Evolutionary conservation across 1,140 invertebrate species (phyloP).

Genomic region (Tetraneura akinire): DNA sequence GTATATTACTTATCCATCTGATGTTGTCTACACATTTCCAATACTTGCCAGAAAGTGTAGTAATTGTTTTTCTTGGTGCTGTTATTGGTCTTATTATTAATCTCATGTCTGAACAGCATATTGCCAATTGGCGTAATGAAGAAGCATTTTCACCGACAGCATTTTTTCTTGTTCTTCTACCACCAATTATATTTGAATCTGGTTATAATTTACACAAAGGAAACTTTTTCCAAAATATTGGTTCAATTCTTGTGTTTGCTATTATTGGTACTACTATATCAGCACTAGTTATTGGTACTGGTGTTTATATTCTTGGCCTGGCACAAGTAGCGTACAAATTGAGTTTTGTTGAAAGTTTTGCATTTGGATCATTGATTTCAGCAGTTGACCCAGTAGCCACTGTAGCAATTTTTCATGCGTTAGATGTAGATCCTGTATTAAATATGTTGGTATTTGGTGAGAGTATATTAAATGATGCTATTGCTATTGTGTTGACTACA

Average conservation of each 20-base stretch:
- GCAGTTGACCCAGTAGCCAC: slow-evolving; percentile 98
- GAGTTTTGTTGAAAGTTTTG: slow-evolving; percentile 95
- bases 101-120: slow-evolving; percentile 84
- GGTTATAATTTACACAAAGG: slow-evolving; percentile 98
- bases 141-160: slow-evolving; percentile 96
- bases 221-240: slow-evolving; percentile 98
- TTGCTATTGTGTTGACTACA: slow-evolving; percentile 94
- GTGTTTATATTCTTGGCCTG: slow-evolving; percentile 90
- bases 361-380: slow-evolving; percentile 97
- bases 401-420: slow-evolving; percentile 95
- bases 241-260: slow-evolving; percentile 91
- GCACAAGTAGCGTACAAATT: slow-evolving; percentile 87
- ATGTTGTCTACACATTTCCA: slow-evolving; percentile 95
- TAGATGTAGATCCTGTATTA: slow-evolving; percentile 91
- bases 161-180: slow-evolving; percentile 95
- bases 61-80: slow-evolving; percentile 93
- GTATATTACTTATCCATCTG: slow-evolving; percentile 90
- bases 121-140: slow-evolving; percentile 92
- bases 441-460: slow-evolving; percentile 99
- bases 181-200: slow-evolving; percentile 98
- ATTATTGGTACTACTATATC: slow-evolving; percentile 96
- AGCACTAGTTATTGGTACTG: slow-evolving; percentile 89
- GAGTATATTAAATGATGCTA: slow-evolving; percentile 96
- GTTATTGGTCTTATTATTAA: slow-evolving; percentile 90
- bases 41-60: slow-evolving; percentile 95